Conservation (phyloP, 2,888 invertebrate species). For the Pocota personata region DNA sequence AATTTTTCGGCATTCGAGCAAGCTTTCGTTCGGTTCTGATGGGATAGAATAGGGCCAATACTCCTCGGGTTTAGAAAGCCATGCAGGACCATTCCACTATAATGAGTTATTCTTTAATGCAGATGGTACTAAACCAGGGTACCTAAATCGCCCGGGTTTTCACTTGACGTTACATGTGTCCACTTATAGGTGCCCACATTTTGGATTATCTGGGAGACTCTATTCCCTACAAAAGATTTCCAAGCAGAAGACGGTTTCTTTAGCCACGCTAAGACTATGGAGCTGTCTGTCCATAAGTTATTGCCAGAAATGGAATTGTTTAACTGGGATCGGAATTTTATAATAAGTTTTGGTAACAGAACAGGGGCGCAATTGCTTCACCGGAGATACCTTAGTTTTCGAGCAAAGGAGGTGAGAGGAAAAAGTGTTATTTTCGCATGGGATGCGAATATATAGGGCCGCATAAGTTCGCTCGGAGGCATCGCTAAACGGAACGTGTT, state of each 20-base stretch:
- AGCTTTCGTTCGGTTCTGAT: background rate
- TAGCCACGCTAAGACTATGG: background rate
- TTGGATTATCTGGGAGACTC: background rate
- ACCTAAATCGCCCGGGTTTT: background rate
- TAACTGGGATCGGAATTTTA: background rate
- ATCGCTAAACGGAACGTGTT: constrained; percentile 13
- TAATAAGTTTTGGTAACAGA: background rate
- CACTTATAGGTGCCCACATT: background rate
- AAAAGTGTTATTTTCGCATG: background rate
- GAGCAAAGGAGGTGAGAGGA: background rate
- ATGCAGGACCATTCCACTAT: background rate
- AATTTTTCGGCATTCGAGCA: background rate
- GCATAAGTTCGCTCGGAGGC: constrained; percentile 40
- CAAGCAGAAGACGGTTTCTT: background rate
- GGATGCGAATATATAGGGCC: constrained; percentile 13
- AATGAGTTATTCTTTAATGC: background rate
- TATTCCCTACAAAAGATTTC: background rate
- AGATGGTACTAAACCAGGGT: background rate
- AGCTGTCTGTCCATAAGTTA: background rate
- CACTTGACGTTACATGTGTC: background rate
- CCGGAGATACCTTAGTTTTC: background rate
- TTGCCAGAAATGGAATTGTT: background rate
- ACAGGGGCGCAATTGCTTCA: background rate
- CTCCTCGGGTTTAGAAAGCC: background rate
- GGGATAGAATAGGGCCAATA: background rate